Conservation (phyloP, 1,140 invertebrate genomes). For the Ooceraea biroi region DNA sequence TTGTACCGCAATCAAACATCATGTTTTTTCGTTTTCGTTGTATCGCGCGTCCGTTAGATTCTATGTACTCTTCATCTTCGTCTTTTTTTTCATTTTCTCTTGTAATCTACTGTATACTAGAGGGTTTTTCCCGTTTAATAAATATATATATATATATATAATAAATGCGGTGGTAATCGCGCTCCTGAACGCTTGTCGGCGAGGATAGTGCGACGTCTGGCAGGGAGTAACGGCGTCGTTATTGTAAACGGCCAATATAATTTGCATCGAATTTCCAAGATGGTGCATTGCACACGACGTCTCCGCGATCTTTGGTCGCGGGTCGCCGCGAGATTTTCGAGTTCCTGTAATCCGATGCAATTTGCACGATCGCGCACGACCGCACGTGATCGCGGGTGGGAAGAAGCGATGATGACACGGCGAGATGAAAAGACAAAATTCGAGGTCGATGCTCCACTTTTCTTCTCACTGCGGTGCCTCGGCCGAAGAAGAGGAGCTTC, state of each 20-base stretch:
- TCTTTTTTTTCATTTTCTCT: too few relatives aligned
- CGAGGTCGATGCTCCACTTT: conserved; percentile 78
- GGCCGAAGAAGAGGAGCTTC: conserved; percentile 55
- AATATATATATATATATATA: too few relatives aligned
- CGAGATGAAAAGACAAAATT: conserved; percentile 60
- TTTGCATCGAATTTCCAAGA: conserved; percentile 51
- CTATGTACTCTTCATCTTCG: too few relatives aligned
- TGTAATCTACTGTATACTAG: too few relatives aligned
- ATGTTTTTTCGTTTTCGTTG: too few relatives aligned
- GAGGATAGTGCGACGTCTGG: conserved; percentile 32
- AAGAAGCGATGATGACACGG: conserved; percentile 62
- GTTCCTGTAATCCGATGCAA: not conserved
- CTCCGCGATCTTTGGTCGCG: too few relatives aligned
- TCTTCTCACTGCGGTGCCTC: conserved; percentile 56
- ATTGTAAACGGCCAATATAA: conserved; percentile 38
- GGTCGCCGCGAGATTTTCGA: not conserved
- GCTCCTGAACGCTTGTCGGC: too few relatives aligned
- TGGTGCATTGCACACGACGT: too few relatives aligned
- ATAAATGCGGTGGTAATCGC: too few relatives aligned
- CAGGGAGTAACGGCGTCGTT: conserved; percentile 51
- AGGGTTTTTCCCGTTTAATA: too few relatives aligned
- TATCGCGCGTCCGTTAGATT: too few relatives aligned
- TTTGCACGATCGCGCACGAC: conserved; percentile 66
- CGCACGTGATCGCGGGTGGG: conserved; percentile 1
- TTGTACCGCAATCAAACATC: too few relatives aligned